Conservation (phyloP, 2,113 vertebrate genomes). For the Sturnus vulgaris region DNA sequence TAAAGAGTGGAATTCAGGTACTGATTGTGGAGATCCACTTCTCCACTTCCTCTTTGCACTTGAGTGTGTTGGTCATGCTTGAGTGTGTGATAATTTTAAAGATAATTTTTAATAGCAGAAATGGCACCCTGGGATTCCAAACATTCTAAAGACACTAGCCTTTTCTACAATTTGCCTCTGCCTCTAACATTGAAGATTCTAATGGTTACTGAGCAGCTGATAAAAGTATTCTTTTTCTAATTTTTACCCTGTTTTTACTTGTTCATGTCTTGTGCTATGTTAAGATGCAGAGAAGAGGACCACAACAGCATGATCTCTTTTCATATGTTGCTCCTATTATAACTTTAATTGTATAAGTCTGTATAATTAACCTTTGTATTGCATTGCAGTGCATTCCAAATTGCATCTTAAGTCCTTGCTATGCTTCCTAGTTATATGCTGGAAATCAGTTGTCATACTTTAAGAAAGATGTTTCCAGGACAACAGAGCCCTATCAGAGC, state of each 20-base stretch:
- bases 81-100: background rate
- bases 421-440: background rate
- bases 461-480: background rate
- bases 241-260: background rate
- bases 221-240: background rate
- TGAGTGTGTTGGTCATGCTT: background rate
- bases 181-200: background rate
- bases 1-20: background rate
- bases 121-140: background rate
- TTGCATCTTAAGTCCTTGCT: background rate
- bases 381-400: background rate
- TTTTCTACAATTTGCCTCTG: background rate
- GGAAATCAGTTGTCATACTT: background rate
- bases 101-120: background rate
- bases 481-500: background rate
- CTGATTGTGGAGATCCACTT: background rate
- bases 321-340: background rate
- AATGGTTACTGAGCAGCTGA: background rate
- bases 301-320: rapidly evolving
- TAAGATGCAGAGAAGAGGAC: background rate
- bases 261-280: background rate
- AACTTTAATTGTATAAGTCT: background rate
- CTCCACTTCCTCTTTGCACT: background rate
- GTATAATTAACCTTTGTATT: background rate
- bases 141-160: background rate